Percentiles rank a stretch among this genome's conserved stretches.
Conservation (phyloP, 2,888 invertebrate genomes). For the Eurytoma adleriae region DNA sequence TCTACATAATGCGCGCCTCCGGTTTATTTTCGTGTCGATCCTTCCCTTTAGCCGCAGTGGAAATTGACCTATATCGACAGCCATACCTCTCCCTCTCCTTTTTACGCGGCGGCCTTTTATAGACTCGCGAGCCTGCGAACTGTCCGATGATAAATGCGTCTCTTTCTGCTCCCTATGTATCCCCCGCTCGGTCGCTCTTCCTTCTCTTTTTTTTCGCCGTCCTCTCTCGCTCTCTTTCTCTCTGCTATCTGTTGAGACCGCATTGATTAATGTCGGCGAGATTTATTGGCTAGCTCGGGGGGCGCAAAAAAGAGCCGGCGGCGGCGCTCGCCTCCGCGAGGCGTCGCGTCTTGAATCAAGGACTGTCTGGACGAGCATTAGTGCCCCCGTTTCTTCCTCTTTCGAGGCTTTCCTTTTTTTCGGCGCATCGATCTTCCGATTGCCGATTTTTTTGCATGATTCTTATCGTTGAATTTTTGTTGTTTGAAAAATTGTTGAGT, state of each 20-base stretch:
- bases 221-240: not conserved
- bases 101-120: slow-evolving; percentile 28
- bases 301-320: slow-evolving; percentile 21
- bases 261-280: slow-evolving; percentile 52
- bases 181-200: not conserved
- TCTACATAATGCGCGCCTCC: slow-evolving; percentile 1
- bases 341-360: slow-evolving; percentile 42
- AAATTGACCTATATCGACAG: slow-evolving; percentile 34
- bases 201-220: slow-evolving; percentile 6
- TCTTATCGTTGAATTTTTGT: too few species aligned
- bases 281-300: slow-evolving; percentile 45
- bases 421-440: not conserved
- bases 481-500: too few species aligned
- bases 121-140: slow-evolving; percentile 29
- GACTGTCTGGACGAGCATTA: slow-evolving; percentile 20
- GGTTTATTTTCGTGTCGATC: not conserved
- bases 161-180: slow-evolving; percentile 12
- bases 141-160: slow-evolving; percentile 42
- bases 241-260: slow-evolving; percentile 45
- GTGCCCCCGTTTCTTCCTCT: not conserved
- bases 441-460: too few species aligned
- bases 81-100: not conserved
- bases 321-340: slow-evolving; percentile 4
- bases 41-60: not conserved
- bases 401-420: not conserved